phyloP scores from a whole-genome alignment of 1,140 invertebrate genomes.

The Heterodera schachtii region DNA sequence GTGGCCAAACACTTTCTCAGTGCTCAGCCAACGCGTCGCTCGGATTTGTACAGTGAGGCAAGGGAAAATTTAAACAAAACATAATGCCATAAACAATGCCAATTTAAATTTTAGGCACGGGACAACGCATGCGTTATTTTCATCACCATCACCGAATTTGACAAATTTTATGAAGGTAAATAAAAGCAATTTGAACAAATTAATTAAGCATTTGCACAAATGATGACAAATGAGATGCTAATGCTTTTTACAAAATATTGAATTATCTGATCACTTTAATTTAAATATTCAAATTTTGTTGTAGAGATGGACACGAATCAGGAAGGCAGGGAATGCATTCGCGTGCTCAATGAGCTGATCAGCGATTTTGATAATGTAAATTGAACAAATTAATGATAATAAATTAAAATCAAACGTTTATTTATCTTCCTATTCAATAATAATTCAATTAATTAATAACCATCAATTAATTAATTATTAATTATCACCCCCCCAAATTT shows the following conservation, averaged over 20 bases:
- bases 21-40: constrained; percentile 48
- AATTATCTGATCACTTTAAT: too few species aligned
- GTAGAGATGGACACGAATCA: constrained; percentile 85
- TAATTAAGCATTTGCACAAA: too few species aligned
- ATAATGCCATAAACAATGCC: constrained; percentile 16
- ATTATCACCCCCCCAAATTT: neutral
- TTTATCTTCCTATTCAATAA: too few species aligned
- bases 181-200: neutral
- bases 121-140: constrained; percentile 86
- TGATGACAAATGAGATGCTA: neutral
- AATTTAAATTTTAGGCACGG: constrained; percentile 69
- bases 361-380: constrained; percentile 88
- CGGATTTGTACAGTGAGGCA: constrained; percentile 52
- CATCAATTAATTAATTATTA: too few species aligned
- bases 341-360: constrained; percentile 95
- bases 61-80: neutral
- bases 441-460: too few species aligned
- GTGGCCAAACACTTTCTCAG: constrained; percentile 86
- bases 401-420: too few species aligned
- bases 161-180: constrained; percentile 80
- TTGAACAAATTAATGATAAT: too few species aligned
- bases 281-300: neutral
- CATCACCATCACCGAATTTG: constrained; percentile 90
- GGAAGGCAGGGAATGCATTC: constrained; percentile 86
- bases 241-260: constrained; percentile 58